Base-by-base conservation (phyloP, 2,113 vertebrate species). In the Xiphias gladius region DNA sequence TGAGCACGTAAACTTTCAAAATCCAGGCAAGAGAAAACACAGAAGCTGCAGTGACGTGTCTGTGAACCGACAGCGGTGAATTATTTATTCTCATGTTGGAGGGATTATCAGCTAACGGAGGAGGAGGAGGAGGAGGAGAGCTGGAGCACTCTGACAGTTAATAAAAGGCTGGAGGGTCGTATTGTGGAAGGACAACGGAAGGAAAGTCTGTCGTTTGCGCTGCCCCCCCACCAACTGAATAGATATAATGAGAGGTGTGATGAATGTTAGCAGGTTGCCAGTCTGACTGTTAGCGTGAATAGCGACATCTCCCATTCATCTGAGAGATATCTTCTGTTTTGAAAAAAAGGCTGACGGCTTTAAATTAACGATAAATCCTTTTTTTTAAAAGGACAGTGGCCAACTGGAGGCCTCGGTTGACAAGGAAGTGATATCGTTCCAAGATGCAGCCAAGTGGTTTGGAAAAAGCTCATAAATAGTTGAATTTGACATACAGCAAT, bases 71-170 rank as follows among this genome's bases (percentile, higher is more conserved):
- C 75, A 82, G 85, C 76, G 0, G 76, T 87, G 85, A 85, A 87
- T 85, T 77, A 85, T 82, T 87, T 85, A 82, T 87, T 75, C 68
- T 74, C 76, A 41, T 80, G 85, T 85, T 81, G 80, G 76, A 78
- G 73, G 74, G 80, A 86, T 78, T 80, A 90, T 78, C 58, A 79
- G 69, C 7, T 30, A 46, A 46, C 5, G 20, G 72, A 69, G 76
- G 73, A 69, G 67, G 58, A 82, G 77, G 48, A 71, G 71, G 59
- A 59, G 52, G 74, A 58, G 24, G 84, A 68, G 52, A n/a, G 13
- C 12, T 4, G 67, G 35, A 69, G 66, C 39, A 10, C 55, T 71
- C 16, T 72, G 81, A 82, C 81, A 76, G 81, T 58, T 76, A 76
- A 70, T 37, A 63, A 69, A 46, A 46, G 62, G 57, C 73, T 52